These are phyloP conservation scores for Iselma pallidipennis DNA, from an alignment of 2,888 invertebrate genomes.

Conservation along the genomic window DNA sequence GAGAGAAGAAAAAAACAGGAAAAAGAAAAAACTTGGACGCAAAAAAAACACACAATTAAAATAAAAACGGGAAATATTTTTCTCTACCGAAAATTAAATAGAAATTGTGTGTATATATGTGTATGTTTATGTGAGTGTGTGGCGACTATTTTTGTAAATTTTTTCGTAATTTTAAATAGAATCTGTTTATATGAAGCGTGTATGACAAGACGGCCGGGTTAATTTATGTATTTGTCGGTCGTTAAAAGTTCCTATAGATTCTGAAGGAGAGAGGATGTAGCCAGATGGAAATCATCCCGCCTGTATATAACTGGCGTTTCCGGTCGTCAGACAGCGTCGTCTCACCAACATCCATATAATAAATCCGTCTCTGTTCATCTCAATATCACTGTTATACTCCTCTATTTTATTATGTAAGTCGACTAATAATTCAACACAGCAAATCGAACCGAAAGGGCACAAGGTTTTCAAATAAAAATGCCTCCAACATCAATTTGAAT, in stretches of 20 bases:
- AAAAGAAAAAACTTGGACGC: not conserved
- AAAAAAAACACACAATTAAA: constrained; percentile 5
- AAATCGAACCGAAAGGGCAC: no score
- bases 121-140: no score
- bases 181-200: constrained; percentile 8
- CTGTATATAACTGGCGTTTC: constrained; percentile 63
- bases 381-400: not conserved
- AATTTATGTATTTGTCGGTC: constrained; percentile 42
- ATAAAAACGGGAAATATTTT: constrained; percentile 20
- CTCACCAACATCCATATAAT: not conserved
- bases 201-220: constrained; percentile 19
- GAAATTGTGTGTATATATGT: not conserved
- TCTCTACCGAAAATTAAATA: constrained; percentile 3
- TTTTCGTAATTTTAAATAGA: constrained; percentile 5
- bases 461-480: constrained; percentile 33
- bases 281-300: constrained; percentile 56
- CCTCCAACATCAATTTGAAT: constrained; percentile 36
- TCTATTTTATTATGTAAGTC: no score
- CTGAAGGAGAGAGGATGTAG: constrained; percentile 54
- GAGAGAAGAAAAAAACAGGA: constrained; percentile 11
- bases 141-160: not conserved
- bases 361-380: not conserved
- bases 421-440: no score
- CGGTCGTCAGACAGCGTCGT: constrained; percentile 36
- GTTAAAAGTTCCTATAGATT: constrained; percentile 50